These are phyloP conservation scores for Andrena bucephala DNA, from an alignment of 2,888 invertebrate genomes.

Conservation along the genomic window DNA sequence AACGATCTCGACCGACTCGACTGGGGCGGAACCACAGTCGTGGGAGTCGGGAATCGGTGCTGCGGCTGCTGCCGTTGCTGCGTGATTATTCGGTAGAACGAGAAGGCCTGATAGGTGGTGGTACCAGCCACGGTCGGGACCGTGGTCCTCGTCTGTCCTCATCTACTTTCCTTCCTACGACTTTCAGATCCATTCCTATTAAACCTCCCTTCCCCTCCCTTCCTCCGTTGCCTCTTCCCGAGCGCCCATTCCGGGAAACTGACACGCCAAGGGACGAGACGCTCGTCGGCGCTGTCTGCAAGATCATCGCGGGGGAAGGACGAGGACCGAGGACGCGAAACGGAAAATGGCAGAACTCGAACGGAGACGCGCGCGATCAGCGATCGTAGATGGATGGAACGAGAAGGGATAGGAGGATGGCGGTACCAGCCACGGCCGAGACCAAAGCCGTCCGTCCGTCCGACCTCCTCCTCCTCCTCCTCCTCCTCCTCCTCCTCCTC, in stretches of 20 bases:
- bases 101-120: constrained; percentile 66
- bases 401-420: constrained; percentile 83
- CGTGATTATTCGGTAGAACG: constrained; percentile 67
- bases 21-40: constrained; percentile 67
- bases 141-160: constrained; percentile 53
- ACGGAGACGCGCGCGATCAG: constrained; percentile 52
- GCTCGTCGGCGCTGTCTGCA: neutral
- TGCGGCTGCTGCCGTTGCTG: constrained; percentile 47
- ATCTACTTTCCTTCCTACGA: constrained; percentile 57
- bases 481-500: constrained; percentile 10
- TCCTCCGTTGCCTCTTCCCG: neutral
- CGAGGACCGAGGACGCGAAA: neutral
- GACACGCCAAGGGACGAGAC: neutral
- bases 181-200: constrained; percentile 29
- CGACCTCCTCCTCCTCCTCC: neutral
- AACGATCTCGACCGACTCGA: constrained; percentile 60
- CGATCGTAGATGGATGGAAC: constrained; percentile 64
- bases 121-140: constrained; percentile 72
- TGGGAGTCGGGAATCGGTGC: constrained; percentile 74
- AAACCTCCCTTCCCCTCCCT: constrained; percentile 4
- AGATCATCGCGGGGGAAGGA: no score
- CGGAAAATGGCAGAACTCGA: constrained; percentile 5
- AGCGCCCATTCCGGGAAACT: neutral
- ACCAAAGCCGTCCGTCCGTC: constrained; percentile 64
- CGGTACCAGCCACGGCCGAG: constrained; percentile 83